Conservation (phyloP, 2,797 vertebrate species). For the Heterohyrax brucei region DNA sequence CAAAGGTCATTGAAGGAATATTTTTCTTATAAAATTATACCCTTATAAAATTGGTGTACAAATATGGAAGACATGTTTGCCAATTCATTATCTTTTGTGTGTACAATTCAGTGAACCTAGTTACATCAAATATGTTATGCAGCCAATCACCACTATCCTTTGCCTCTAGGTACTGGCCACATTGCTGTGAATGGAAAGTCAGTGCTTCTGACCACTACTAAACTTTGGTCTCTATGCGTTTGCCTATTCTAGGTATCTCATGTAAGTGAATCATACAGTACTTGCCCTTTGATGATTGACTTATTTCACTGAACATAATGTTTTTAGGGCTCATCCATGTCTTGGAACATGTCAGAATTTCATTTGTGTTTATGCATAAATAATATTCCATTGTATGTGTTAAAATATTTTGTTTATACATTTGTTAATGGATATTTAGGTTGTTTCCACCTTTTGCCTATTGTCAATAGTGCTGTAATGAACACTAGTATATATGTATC, state of each 20-base stretch:
- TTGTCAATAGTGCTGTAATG: neutral
- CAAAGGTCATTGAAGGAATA: neutral
- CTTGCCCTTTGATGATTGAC: neutral
- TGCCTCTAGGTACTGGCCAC: too few species aligned
- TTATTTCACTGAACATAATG: neutral
- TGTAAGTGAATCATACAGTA: neutral
- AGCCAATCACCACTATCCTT: neutral
- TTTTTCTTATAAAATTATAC: slow-evolving; percentile 3
- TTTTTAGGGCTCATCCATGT: neutral
- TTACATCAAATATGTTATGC: neutral
- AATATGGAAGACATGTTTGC: neutral
- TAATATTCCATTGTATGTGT: neutral
- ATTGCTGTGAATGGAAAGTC: neutral
- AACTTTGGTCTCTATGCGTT: neutral
- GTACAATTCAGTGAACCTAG: too few species aligned
- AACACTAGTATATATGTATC: neutral
- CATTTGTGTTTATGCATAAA: neutral
- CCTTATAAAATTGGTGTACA: neutral
- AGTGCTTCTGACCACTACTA: neutral
- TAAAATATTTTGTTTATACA: neutral
- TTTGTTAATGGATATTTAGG: neutral
- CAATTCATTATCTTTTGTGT: neutral
- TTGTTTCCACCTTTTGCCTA: neutral
- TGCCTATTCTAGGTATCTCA: too few species aligned
- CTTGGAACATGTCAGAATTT: neutral